Base-by-base conservation (phyloP, 2,888 invertebrate genomes). In the Acleris sparsana region DNA sequence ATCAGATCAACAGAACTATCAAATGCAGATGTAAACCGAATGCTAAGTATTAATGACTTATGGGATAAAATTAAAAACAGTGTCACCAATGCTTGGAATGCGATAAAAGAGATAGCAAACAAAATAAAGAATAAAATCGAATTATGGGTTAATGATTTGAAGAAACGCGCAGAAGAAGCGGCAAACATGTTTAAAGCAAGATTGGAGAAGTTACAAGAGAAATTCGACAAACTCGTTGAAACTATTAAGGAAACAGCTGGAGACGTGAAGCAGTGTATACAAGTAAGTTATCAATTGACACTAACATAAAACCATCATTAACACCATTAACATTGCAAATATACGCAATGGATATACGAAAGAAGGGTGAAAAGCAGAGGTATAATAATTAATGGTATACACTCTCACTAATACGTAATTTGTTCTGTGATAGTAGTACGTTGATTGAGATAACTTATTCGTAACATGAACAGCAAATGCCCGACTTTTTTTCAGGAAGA, bases 41-140 rank as follows among this genome's bases (percentile, higher is more conserved):
- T 65, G 5, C 16, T 46, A 9, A 65, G 51, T 33, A 52, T 65
- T 17, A 65, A 60, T 51, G 65, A 65, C 4, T 61, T 82, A 9
- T 80, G 80, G 82, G 70, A 72, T 33, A 78, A 73, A 56, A 75
- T 84, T 17, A 83, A 78, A 70, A 73, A 75, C 3, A 77, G 73
- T 56, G 77, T 79, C 0, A 63, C 72, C 48, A 73, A 71, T 52
- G 74, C 76, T 18, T 84, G 81, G 83, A 73, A 80, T 13, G 72
- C 73, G 17, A 59, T 86, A 2, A 81, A 80, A 71, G 61, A 68
- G n/a, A 64, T 82, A 16, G 78, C 80, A n/a, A 63, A 73, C 25
- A 73, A 75, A 39, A 78, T 79, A 16, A 78, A 74, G 20, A 70
- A 76, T 7, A 82, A 79, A 69, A 71, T 84, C 20, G 68, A 68